Evolutionary conservation across 2,113 vertebrate genomes (phyloP), one percentile per base, ranked within the genome.

Genomic region (Halcyon malimbica): DNA sequence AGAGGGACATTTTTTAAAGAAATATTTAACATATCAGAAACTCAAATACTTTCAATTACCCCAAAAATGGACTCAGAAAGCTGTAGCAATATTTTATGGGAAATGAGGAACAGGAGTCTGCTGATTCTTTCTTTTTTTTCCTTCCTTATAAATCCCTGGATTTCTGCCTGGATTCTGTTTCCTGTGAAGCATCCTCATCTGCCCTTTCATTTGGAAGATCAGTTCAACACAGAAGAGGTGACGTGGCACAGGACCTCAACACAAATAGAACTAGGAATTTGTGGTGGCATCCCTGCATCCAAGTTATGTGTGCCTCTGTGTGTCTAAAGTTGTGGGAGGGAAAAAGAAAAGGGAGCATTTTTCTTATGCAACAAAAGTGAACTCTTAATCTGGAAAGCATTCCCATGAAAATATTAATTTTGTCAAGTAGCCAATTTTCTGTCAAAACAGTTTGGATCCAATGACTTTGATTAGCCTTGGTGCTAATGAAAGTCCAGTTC

Each of bases 401-500:
- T 91, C 54, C 54, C 16, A 15, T 3, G 14, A 77, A 96, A 95
- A 93, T 74, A 70, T 42, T 59, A 76, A 73, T 93, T 60, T 91
- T 93, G 94, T 90, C 84, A 77, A 59, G 41, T 7, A 48, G 74
- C 91, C 89, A 94, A 6, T 8, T 11, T 91, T 88, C 78, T 76
- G 75, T 93, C 84, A 44, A 74, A 94, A 56, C 6, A 3, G 10
- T 84, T 87, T 83, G 70, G 50, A 69, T 77, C 28, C 21, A 21
- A 3, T 44, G 59, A 35, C 64, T 91, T 82, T 87, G 86, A 84
- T 84, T 78, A 84, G 57, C 17, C 24, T 29, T 64, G 9, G 64
- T 93, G 76, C 56, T 95, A 89, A 95, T 67, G 76, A 26, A 86
- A 83, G 57, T 64, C 83, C 79, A 78, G 42, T 68, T 77, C 51